phyloP scores from a whole-genome alignment of 2,888 invertebrate genomes.

The Pachliopta kotzebuea region DNA sequence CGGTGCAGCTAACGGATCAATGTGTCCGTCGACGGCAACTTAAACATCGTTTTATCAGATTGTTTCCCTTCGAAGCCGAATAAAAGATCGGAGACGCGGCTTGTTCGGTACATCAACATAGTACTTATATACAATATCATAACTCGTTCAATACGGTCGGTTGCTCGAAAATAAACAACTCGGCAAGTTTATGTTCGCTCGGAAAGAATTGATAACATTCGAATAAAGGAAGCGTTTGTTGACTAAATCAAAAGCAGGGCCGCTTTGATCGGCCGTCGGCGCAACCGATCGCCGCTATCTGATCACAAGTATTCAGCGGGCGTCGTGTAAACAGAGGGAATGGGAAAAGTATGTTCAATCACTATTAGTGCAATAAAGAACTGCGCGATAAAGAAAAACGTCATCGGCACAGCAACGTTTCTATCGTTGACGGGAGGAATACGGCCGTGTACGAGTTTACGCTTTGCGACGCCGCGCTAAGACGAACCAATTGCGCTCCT shows the following conservation, averaged over 20 bases:
- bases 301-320: constrained; percentile 28
- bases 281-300: constrained; percentile 29
- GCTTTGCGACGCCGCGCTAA: too few species aligned
- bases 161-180: constrained; percentile 28
- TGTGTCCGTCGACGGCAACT: constrained; percentile 15
- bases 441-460: too few species aligned
- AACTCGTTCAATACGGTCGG: constrained; percentile 28
- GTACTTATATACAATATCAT: constrained; percentile 19
- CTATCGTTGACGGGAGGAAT: constrained; percentile 55
- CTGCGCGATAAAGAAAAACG: constrained; percentile 47
- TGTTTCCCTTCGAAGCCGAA: constrained; percentile 16
- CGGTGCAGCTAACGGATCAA: constrained; percentile 13
- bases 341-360: constrained; percentile 55
- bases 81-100: constrained; percentile 20
- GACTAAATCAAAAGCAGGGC: constrained; percentile 29
- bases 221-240: constrained; percentile 29
- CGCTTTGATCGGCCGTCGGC: constrained; percentile 29
- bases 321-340: constrained; percentile 36
- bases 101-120: constrained; percentile 4
- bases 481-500: too few species aligned
- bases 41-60: constrained; percentile 16
- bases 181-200: constrained; percentile 26
- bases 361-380: constrained; percentile 57
- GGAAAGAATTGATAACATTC: constrained; percentile 30
- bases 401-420: constrained; percentile 56